A percentile compares a stretch with the other conserved stretches of the same genome.
Conservation (phyloP, 2,888 invertebrate genomes). For the Pristionchus mayeri region DNA sequence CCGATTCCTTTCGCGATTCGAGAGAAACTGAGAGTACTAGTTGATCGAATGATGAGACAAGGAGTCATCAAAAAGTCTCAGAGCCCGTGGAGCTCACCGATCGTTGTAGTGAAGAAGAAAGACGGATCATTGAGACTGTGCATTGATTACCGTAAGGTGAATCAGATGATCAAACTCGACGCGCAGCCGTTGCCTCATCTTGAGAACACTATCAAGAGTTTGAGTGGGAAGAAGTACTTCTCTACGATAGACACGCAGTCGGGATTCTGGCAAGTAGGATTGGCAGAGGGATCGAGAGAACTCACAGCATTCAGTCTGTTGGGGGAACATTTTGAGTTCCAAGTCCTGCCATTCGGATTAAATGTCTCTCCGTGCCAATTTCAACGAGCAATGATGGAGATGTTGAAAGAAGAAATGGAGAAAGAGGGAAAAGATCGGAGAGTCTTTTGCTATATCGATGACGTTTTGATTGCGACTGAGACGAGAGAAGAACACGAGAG, state of each 20-base stretch:
- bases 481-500: conserved; percentile 37
- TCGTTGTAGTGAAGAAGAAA: conserved; percentile 58
- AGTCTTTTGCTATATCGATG: conserved; percentile 62
- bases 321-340: conserved; percentile 64
- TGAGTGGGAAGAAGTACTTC: conserved; percentile 55
- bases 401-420: conserved; percentile 52
- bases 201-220: conserved; percentile 54
- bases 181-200: conserved; percentile 62
- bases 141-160: conserved; percentile 62
- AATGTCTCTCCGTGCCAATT: conserved; percentile 66
- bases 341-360: conserved; percentile 68
- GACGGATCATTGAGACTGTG: conserved; percentile 60
- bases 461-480: conserved; percentile 51
- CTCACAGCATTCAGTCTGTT: conserved; percentile 64
- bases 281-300: conserved; percentile 55
- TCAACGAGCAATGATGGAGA: conserved; percentile 61
- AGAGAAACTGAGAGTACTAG: conserved; percentile 38
- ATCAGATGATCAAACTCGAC: conserved; percentile 55
- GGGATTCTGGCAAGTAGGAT: conserved; percentile 65
- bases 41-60: conserved; percentile 48
- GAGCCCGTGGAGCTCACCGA: conserved; percentile 51
- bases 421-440: not conserved
- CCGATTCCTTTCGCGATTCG: conserved; percentile 50
- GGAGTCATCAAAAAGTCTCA: conserved; percentile 48
- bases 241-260: conserved; percentile 58